Evolutionary conservation across 1,140 invertebrate species (phyloP).

Genomic region (Palaemon carinicauda): DNA sequence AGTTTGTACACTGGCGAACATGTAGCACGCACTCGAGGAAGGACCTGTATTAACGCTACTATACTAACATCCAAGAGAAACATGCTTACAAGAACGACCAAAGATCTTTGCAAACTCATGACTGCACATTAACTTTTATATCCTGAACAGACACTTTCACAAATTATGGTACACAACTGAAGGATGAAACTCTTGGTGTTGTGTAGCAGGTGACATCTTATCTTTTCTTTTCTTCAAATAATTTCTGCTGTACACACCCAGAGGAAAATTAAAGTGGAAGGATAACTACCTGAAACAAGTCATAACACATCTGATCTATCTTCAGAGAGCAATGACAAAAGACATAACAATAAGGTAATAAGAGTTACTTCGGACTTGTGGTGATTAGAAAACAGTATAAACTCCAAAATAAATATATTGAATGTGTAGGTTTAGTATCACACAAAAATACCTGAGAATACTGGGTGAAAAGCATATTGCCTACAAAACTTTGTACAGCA

Average conservation of each 20-base stretch:
- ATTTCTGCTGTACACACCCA: conserved; percentile 44
- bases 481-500: conserved; percentile 31
- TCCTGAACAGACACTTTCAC: not conserved
- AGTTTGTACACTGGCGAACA: conserved; percentile 56
- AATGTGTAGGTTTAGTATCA: conserved; percentile 41
- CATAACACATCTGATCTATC: not conserved
- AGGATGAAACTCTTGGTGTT: conserved; percentile 43
- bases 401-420: conserved; percentile 36
- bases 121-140: not conserved
- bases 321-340: not conserved
- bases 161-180: conserved; percentile 20
- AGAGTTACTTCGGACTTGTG: not conserved
- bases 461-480: conserved; percentile 51
- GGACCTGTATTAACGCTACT: conserved; percentile 45
- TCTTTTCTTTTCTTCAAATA: conserved; percentile 28
- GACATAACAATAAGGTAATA: too few species aligned
- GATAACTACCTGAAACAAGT: conserved; percentile 15
- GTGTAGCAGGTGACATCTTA: conserved; percentile 39
- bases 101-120: too few species aligned
- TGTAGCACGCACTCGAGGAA: conserved; percentile 50
- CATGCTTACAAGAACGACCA: too few species aligned
- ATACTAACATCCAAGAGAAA: conserved; percentile 17
- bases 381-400: conserved; percentile 18
- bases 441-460: conserved; percentile 55
- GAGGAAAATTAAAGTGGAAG: conserved; percentile 28